Percentiles rank a stretch among this genome's conserved stretches.
Conservation (phyloP, 1,140 invertebrate genomes). For the Pinna nobilis region DNA sequence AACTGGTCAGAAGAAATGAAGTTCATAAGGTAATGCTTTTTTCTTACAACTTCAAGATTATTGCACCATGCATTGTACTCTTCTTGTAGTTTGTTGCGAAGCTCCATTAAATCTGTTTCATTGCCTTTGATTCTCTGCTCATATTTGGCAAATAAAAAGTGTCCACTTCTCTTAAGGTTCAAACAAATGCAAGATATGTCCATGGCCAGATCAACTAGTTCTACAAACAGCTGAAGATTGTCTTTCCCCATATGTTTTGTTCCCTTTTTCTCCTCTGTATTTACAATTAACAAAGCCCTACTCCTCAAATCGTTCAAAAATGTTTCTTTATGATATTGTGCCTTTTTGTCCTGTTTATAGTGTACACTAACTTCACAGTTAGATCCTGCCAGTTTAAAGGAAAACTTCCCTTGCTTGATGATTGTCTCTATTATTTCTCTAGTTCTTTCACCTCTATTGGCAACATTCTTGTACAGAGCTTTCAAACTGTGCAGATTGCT, state of each 20-base stretch:
- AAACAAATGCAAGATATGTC: conserved; percentile 30
- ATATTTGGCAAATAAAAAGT: conserved; percentile 32
- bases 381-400: conserved; percentile 24
- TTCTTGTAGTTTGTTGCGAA: conserved; percentile 4
- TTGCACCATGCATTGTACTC: conserved; percentile 31
- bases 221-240: conserved; percentile 43
- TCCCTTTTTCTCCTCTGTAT: conserved; percentile 38
- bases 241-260: conserved; percentile 7
- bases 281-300: conserved; percentile 51
- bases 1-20: conserved; percentile 46
- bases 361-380: conserved; percentile 18
- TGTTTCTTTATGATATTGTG: background rate
- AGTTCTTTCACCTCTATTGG: conserved; percentile 57
- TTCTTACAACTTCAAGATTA: conserved; percentile 9
- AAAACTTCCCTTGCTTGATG: conserved; percentile 39
- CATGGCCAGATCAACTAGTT: conserved; percentile 36
- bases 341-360: conserved; percentile 43
- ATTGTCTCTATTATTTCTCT: conserved; percentile 52
- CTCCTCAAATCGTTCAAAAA: conserved; percentile 53
- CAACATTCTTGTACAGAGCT: conserved; percentile 51
- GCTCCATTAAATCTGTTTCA: conserved; percentile 1
- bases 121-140: conserved; percentile 8
- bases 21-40: conserved; percentile 49
- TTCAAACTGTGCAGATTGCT: conserved; percentile 51
- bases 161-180: conserved; percentile 42